Percentiles rank a stretch among this genome's conserved stretches.
Evolutionary conservation across 2,797 vertebrate species (phyloP).

Genomic region (Buphagus erythrorhynchus): DNA sequence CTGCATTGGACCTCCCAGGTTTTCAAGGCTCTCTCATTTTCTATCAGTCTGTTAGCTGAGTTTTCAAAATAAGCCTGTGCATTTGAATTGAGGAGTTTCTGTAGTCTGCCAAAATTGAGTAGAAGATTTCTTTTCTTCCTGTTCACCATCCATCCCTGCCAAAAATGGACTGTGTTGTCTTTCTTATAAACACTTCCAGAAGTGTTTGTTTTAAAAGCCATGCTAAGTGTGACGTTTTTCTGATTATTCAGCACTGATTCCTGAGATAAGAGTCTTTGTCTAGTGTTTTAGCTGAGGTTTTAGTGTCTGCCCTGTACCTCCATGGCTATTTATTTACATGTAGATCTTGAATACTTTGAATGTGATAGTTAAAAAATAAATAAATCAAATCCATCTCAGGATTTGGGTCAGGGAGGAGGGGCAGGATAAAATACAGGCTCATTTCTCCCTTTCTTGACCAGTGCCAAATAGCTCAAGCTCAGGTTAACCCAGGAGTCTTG

Average conservation of each 20-base stretch:
- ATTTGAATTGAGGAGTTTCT: background rate
- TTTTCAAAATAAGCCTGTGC: background rate
- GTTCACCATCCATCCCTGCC: background rate
- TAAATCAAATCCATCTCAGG: background rate
- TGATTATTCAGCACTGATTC: background rate
- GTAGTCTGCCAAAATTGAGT: background rate
- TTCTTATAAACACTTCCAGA: background rate
- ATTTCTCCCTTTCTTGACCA: background rate
- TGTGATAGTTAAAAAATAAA: background rate
- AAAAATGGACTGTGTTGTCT: background rate
- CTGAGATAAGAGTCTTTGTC: background rate
- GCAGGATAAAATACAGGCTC: background rate
- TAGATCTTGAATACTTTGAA: background rate
- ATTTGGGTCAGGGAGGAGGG: accelerated
- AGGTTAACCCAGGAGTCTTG: background rate
- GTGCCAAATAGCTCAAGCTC: background rate
- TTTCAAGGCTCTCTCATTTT: background rate
- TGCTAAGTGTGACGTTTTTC: background rate
- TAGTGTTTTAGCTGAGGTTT: background rate
- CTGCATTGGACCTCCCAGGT: background rate
- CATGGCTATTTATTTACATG: background rate
- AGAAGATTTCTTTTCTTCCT: background rate
- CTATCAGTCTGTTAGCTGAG: background rate
- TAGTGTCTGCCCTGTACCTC: background rate
- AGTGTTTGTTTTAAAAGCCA: background rate